phyloP scores from a whole-genome alignment of 2,113 vertebrate species.

The Cyrtonyx montezumae region DNA sequence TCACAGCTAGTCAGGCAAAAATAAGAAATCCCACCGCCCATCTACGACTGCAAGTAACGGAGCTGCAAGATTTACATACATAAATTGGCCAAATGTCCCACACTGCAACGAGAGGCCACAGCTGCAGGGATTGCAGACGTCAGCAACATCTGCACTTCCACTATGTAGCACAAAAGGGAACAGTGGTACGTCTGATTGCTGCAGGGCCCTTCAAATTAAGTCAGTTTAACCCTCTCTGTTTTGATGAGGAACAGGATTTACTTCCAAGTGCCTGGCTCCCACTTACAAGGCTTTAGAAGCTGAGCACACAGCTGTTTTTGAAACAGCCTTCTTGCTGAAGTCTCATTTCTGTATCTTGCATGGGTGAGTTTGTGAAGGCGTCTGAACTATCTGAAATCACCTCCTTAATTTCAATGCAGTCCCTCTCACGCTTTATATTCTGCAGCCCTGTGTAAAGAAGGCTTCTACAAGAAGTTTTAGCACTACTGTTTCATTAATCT shows the following conservation, averaged over 20 bases:
- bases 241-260: neutral
- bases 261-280: neutral
- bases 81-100: neutral
- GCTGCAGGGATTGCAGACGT: neutral
- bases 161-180: neutral
- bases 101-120: neutral
- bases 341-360: neutral
- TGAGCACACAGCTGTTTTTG: neutral
- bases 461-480: neutral
- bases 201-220: neutral
- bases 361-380: neutral
- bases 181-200: neutral
- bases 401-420: neutral
- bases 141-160: conserved; percentile 34
- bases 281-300: neutral
- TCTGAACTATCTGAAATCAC: neutral
- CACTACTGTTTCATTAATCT: neutral
- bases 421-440: neutral
- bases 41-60: neutral
- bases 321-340: neutral
- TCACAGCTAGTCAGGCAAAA: neutral
- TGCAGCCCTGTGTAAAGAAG: neutral
- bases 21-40: neutral
- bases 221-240: conserved; percentile 14
- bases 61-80: neutral